A percentile compares a stretch with the other conserved stretches of the same genome.
Evolutionary conservation across 1,140 invertebrate genomes (phyloP).

Genomic region (Pseudomyrmex flavicornis): DNA sequence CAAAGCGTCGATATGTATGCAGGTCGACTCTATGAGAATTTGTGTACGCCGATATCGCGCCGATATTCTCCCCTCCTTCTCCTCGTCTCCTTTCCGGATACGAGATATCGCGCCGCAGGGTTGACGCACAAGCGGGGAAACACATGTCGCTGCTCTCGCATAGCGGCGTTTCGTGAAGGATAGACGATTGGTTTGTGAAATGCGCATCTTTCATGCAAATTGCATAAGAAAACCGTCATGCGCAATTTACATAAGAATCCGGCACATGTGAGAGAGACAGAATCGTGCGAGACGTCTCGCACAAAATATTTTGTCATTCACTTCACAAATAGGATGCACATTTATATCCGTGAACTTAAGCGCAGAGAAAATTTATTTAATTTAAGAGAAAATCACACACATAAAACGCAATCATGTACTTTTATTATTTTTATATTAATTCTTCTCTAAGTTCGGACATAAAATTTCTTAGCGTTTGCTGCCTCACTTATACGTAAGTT

Average conservation of each 20-base stretch:
- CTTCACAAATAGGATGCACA: too few relatives aligned
- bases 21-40: slow-evolving; percentile 75
- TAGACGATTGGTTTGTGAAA: slow-evolving; percentile 22
- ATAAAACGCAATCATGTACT: too few relatives aligned
- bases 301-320: too few relatives aligned
- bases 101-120: slow-evolving; percentile 57
- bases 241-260: slow-evolving; percentile 19
- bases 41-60: slow-evolving; percentile 78
- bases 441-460: too few relatives aligned
- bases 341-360: too few relatives aligned
- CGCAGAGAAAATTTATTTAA: too few relatives aligned
- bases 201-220: neutral
- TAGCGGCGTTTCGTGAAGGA: slow-evolving; percentile 26
- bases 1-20: slow-evolving; percentile 82
- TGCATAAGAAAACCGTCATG: neutral
- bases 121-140: slow-evolving; percentile 78
- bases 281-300: too few relatives aligned
- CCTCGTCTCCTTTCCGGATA: slow-evolving; percentile 62
- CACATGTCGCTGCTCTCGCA: slow-evolving; percentile 77
- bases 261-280: neutral
- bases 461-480: too few relatives aligned
- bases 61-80: slow-evolving; percentile 72
- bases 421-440: too few relatives aligned
- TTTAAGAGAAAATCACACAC: too few relatives aligned
- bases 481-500: too few relatives aligned